Percentiles rank a stretch among this genome's conserved stretches.
Evolutionary conservation across 2,113 vertebrate species (phyloP).

Genomic region (Craseonycteris thonglongyai): DNA sequence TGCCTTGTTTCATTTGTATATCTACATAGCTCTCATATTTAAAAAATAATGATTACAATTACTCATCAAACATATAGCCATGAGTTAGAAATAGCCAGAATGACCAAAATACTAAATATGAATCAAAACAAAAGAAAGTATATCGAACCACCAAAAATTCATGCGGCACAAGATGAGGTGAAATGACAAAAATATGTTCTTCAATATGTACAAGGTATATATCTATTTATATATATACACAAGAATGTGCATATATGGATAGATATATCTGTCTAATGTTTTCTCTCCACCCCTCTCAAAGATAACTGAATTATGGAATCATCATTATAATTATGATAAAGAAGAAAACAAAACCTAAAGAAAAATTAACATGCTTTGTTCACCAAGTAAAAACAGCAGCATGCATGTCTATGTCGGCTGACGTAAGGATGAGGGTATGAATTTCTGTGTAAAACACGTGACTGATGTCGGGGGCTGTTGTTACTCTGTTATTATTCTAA

Average conservation of each 20-base stretch:
- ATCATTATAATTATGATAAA: conserved; percentile 73
- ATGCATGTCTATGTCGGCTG: conserved; percentile 84
- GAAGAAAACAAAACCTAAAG: conserved; percentile 69
- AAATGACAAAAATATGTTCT: conserved; percentile 88
- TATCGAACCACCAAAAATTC: conserved; percentile 96
- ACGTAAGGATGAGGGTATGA: conserved; percentile 90
- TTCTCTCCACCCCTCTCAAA: conserved; percentile 78
- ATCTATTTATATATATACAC: conserved; percentile 76
- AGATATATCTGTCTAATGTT: conserved; percentile 84
- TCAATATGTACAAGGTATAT: conserved; percentile 81
- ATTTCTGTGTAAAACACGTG: conserved; percentile 96
- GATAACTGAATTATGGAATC: conserved; percentile 84
- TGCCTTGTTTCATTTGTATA: conserved; percentile 90
- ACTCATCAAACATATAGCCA: conserved; percentile 74
- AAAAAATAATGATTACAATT: conserved; percentile 73
- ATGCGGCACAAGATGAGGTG: conserved; percentile 98
- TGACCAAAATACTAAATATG: conserved; percentile 73
- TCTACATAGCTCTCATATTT: conserved; percentile 76
- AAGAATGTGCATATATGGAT: conserved; percentile 74
- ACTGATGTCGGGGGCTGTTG: conserved; percentile 87
- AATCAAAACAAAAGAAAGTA: conserved; percentile 81
- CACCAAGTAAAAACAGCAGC: conserved; percentile 76
- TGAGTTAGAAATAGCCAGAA: conserved; percentile 78
- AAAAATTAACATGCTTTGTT: conserved; percentile 78
- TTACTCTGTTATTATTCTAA: conserved; percentile 78